Conservation (phyloP, 1,140 invertebrate species). For the Leucophenga varia region DNA sequence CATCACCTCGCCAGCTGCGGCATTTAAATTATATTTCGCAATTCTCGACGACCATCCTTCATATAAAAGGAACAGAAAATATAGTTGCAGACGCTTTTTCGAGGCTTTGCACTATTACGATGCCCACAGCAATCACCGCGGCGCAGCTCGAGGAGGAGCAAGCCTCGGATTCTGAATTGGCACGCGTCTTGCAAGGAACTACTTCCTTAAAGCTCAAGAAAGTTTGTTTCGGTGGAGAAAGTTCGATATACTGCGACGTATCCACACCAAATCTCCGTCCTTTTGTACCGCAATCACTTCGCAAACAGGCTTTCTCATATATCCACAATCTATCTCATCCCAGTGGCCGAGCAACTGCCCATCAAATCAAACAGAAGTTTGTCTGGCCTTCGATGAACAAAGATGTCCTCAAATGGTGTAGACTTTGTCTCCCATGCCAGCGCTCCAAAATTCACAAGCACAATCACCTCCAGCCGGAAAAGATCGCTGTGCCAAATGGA, state of each 20-base stretch:
- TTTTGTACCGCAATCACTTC: slow-evolving; percentile 26
- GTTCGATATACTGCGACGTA: slow-evolving; percentile 11
- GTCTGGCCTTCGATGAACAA: slow-evolving; percentile 30
- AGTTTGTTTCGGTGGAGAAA: background rate
- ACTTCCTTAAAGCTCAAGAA: background rate
- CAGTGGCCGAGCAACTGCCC: slow-evolving; percentile 20
- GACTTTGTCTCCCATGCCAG: slow-evolving; percentile 26
- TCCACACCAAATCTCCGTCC: slow-evolving; percentile 24
- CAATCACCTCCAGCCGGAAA: background rate
- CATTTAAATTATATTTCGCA: slow-evolving; percentile 35
- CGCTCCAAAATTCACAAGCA: slow-evolving; percentile 16
- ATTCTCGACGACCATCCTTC: slow-evolving; percentile 21
- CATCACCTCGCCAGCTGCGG: slow-evolving; percentile 33
- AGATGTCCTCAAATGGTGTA: slow-evolving; percentile 19
- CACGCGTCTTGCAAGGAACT: no score
- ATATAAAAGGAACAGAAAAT: slow-evolving; percentile 11
- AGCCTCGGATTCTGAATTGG: background rate
- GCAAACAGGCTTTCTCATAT: slow-evolving; percentile 13
- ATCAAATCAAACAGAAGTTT: slow-evolving; percentile 18
- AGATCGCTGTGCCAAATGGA: slow-evolving; percentile 1
- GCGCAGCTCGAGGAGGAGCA: background rate
- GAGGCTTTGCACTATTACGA: background rate
- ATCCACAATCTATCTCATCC: slow-evolving; percentile 33
- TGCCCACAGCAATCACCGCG: background rate
- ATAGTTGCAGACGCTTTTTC: slow-evolving; percentile 33